Conservation (phyloP, 2,888 invertebrate species). For the Ypsolopha sequella region DNA sequence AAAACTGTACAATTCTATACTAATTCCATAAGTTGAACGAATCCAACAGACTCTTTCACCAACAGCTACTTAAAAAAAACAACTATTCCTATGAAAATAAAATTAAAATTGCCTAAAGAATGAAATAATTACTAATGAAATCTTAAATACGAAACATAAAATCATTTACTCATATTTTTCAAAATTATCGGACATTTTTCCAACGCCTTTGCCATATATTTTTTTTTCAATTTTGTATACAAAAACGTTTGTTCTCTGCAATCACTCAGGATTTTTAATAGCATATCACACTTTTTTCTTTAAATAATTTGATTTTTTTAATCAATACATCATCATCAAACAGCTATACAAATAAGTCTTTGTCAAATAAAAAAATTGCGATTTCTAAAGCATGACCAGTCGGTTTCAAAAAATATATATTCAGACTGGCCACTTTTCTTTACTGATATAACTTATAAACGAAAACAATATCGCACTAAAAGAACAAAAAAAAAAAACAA, state of each 20-base stretch:
- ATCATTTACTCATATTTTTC: neutral
- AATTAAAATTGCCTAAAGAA: neutral
- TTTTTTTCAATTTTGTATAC: neutral
- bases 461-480: neutral
- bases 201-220: neutral
- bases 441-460: neutral
- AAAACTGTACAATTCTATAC: neutral
- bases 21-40: neutral
- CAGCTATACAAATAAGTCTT: neutral
- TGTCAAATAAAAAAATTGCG: neutral
- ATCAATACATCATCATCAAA: neutral
- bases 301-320: conserved; percentile 1
- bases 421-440: neutral
- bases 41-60: neutral
- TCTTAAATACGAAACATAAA: neutral
- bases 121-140: neutral
- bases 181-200: neutral
- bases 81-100: neutral
- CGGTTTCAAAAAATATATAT: conserved; percentile 3
- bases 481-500: neutral
- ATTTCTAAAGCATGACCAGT: neutral
- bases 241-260: conserved; percentile 7
- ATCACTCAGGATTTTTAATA: conserved; percentile 1
- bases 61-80: neutral
- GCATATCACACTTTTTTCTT: conserved; percentile 4